These are phyloP conservation scores for Melanargia galathea DNA, from an alignment of 2,888 invertebrate species.

Conservation along the genomic window DNA sequence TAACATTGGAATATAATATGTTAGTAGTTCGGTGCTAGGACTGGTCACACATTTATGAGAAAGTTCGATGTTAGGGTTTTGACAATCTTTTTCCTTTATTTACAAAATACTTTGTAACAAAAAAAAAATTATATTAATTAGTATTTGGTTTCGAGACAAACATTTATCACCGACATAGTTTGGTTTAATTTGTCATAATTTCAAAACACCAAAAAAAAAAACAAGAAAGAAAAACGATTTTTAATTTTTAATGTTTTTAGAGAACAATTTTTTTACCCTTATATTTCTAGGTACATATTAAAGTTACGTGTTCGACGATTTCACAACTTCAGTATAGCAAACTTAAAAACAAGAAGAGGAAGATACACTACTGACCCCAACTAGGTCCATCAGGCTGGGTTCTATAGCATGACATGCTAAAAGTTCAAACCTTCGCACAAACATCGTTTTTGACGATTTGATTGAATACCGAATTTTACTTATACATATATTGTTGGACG, in stretches of 20 bases:
- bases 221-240: background rate
- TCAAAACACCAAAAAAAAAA: background rate
- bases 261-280: background rate
- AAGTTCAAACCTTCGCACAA: no score
- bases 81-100: conserved; percentile 11
- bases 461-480: no score
- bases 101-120: conserved; percentile 23
- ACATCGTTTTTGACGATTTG: no score
- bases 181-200: conserved; percentile 8
- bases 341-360: no score
- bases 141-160: conserved; percentile 70
- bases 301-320: background rate
- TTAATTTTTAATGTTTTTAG: background rate
- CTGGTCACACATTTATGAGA: background rate
- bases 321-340: no score
- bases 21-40: no score
- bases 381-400: no score
- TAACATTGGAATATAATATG: no score
- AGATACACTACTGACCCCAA: no score
- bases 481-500: no score
- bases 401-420: no score
- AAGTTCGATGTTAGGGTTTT: background rate
- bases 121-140: conserved; percentile 59
- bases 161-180: conserved; percentile 29
- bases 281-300: background rate